These are phyloP conservation scores for Andrena camellia DNA, from an alignment of 2,888 invertebrate genomes.

Conservation along the genomic window DNA sequence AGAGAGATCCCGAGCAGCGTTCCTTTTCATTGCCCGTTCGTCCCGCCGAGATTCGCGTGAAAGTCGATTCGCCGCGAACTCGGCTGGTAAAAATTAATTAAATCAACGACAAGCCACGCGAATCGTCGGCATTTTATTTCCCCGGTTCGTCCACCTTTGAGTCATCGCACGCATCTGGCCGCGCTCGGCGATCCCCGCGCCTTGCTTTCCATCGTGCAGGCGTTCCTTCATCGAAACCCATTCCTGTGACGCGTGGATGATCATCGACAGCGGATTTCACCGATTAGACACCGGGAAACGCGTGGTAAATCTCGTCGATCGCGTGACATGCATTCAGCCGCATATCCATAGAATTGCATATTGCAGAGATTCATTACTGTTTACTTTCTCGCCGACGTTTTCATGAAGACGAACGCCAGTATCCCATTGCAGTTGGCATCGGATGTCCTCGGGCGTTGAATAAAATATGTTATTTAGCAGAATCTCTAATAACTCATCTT, in stretches of 20 bases:
- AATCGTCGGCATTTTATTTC: slow-evolving; percentile 14
- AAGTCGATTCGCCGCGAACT: slow-evolving; percentile 23
- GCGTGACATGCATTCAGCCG: slow-evolving; percentile 14
- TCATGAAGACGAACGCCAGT: no score
- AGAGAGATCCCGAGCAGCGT: slow-evolving; percentile 30
- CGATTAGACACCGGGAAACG: slow-evolving; percentile 44
- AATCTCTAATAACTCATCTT: no score
- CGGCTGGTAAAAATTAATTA: slow-evolving; percentile 35
- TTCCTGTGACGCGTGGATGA: slow-evolving; percentile 6
- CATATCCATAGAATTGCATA: not conserved
- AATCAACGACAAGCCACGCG: slow-evolving; percentile 30
- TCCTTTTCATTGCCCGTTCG: slow-evolving; percentile 26
- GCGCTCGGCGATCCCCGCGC: not conserved
- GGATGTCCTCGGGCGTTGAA: no score
- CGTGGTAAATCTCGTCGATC: slow-evolving; percentile 8
- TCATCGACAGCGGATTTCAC: slow-evolving; percentile 34
- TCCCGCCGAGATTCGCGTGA: slow-evolving; percentile 32
- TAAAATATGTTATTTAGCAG: no score
- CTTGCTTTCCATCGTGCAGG: slow-evolving; percentile 6
- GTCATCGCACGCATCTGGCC: not conserved
- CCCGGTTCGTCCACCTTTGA: not conserved
- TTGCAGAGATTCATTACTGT: no score
- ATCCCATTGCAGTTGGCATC: no score
- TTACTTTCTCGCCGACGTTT: no score
- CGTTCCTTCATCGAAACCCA: slow-evolving; percentile 24